Base-by-base conservation (phyloP, 37 sponge, comb jelly and placozoan genomes). In the Beroe ovata region DNA sequence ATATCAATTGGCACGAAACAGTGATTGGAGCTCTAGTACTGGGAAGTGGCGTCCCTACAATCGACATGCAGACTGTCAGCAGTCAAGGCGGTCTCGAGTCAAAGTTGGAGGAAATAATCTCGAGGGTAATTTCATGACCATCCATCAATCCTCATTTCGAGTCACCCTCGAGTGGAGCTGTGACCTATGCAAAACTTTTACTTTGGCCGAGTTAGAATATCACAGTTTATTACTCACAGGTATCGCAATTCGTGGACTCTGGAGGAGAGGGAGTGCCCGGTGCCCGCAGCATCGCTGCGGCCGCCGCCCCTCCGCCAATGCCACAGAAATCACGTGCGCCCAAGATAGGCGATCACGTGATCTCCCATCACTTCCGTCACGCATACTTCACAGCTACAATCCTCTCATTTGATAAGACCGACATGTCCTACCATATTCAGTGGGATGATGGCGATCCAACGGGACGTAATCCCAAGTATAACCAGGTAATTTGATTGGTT, bases 311-410 rank as follows among this genome's bases (percentile, higher is more conserved):
- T n/a, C n/a, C n/a, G n/a, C n/a, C n/a, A n/a, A n/a, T n/a, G n/a
- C n/a, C n/a, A n/a, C n/a, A n/a, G n/a, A 66, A 29, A 30, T 77
- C 84, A 11, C 58, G 84, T 19, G 84, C 84, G 1, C 84, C 84
- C 3, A 47, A 36, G 18, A 58, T 40, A 25, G 84, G 84, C 0
- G 84, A 77, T 42, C 84, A 77, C 58, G 84, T 77, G 47, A 77
- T 77, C 47, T 77, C 84, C 22, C 54, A 40, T 23, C 84, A 77
- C 84, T 77, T 77, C 54, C 47, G 58, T 3, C 84, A 77, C 54
- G 84, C 84, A 1, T 77, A 77, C 84, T 77, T 35, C 84, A 77
- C 84, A 21, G 42, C 84, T 11, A 77, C 84, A 3, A 77, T 77
- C 54, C 84, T 77, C 23, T 77, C 84, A 8, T 77, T 77, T 25